These are phyloP conservation scores for Dermolepida albohirtum DNA, from an alignment of 2,888 invertebrate genomes.

Conservation along the genomic window DNA sequence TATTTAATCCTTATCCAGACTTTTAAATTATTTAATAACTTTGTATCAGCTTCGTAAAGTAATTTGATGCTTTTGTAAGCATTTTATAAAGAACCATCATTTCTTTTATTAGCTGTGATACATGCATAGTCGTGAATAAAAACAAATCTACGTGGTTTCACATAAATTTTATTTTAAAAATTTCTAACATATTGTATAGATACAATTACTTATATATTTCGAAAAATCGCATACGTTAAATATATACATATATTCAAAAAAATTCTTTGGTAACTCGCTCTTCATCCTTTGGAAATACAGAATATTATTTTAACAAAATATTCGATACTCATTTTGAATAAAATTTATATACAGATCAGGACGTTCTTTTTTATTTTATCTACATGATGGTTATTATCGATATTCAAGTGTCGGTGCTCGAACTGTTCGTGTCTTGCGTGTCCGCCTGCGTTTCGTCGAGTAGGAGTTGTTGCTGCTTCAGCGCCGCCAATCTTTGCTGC, in stretches of 20 bases:
- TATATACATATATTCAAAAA: slow-evolving; percentile 30
- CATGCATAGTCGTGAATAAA: background rate
- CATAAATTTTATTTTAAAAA: slow-evolving; percentile 43
- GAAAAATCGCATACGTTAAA: slow-evolving; percentile 34
- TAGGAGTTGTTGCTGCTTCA: slow-evolving; percentile 67
- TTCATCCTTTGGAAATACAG: slow-evolving; percentile 14
- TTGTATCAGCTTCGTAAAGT: no score
- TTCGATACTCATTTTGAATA: slow-evolving; percentile 21
- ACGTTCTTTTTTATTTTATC: slow-evolving; percentile 25
- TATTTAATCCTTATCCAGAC: no score
- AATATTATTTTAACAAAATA: slow-evolving; percentile 32
- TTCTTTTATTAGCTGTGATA: no score
- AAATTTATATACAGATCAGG: slow-evolving; percentile 34
- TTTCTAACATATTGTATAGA: slow-evolving; percentile 40
- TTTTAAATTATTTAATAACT: no score
- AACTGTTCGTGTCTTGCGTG: slow-evolving; percentile 66
- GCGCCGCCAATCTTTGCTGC: slow-evolving; percentile 82
- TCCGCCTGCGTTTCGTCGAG: slow-evolving; percentile 66
- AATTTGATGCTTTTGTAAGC: no score
- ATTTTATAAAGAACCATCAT: no score
- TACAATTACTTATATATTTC: slow-evolving; percentile 34
- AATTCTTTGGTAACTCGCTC: slow-evolving; percentile 31
- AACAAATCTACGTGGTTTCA: slow-evolving; percentile 12
- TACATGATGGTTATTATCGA: slow-evolving; percentile 3
- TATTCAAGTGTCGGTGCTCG: slow-evolving; percentile 61